These are phyloP conservation scores for Zalophus californianus DNA, from an alignment of 2,797 vertebrate species.

Conservation along the genomic window DNA sequence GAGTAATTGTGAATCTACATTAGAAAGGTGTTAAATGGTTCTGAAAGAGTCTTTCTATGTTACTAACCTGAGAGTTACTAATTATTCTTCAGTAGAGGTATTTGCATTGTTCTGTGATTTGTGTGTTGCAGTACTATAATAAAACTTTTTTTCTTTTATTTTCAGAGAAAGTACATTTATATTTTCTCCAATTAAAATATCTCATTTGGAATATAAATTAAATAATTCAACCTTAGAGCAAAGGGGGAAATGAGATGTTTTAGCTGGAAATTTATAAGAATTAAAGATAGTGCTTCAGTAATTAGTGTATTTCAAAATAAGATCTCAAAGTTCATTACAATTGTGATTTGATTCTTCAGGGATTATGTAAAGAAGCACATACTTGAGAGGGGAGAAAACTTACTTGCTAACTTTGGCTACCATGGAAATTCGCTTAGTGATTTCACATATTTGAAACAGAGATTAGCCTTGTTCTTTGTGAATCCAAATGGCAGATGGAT, in stretches of 20 bases:
- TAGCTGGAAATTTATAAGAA: slow-evolving; percentile 1
- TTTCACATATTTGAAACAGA: neutral
- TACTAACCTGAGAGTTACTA: neutral
- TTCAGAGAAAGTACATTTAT: slow-evolving; percentile 18
- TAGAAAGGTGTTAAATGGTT: slow-evolving; percentile 11
- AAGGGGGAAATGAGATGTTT: neutral
- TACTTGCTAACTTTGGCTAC: slow-evolving; percentile 11
- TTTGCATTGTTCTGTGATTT: neutral
- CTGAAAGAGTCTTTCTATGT: neutral
- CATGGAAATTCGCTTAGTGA: slow-evolving; percentile 46
- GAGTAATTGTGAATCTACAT: slow-evolving; percentile 25
- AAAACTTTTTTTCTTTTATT: slow-evolving; percentile 30
- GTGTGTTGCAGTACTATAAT: neutral
- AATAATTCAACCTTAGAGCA: neutral
- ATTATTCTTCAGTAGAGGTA: neutral
- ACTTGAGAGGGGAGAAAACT: neutral
- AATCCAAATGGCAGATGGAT: neutral
- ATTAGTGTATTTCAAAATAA: slow-evolving; percentile 49
- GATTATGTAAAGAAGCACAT: neutral
- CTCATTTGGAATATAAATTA: neutral
- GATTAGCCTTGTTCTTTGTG: neutral
- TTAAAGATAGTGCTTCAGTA: slow-evolving; percentile 26
- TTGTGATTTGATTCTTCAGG: slow-evolving; percentile 12
- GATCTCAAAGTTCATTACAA: neutral
- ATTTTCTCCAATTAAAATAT: slow-evolving; percentile 42